Evolutionary conservation across 2,797 vertebrate species (phyloP).

Genomic region (Acanthopagrus latus): DNA sequence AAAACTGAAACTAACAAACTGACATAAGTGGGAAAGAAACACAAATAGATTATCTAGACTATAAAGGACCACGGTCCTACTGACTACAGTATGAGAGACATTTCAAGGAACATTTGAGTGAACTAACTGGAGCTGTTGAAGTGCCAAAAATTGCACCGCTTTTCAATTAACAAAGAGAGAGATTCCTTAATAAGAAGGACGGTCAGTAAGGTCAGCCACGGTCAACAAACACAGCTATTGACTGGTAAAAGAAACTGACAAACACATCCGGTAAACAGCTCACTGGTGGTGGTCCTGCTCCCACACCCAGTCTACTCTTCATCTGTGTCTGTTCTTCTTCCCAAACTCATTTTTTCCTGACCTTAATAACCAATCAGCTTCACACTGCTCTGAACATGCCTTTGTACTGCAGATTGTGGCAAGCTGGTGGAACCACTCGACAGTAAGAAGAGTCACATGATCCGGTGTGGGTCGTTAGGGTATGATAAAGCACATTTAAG

Average conservation of each 20-base stretch:
- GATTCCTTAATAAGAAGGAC: not conserved
- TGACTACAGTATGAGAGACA: not conserved
- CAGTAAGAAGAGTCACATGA: constrained; percentile 45
- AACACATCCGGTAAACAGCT: not conserved
- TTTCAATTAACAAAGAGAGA: not conserved
- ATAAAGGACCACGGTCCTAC: not conserved
- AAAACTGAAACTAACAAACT: constrained; percentile 7
- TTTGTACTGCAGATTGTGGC: constrained; percentile 22
- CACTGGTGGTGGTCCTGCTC: constrained; percentile 2
- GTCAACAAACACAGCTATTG: constrained; percentile 14
- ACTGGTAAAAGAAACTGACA: not conserved
- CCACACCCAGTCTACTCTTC: constrained; percentile 1
- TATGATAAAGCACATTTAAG: constrained; percentile 24
- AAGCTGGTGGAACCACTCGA: constrained; percentile 31
- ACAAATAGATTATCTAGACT: not conserved
- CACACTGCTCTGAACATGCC: constrained; percentile 16
- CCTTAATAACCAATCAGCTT: constrained; percentile 43
- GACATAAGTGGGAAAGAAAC: not conserved
- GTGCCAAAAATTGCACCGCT: not conserved
- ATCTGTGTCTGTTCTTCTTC: constrained; percentile 2
- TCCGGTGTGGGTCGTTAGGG: constrained; percentile 8
- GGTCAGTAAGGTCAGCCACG: constrained; percentile 11
- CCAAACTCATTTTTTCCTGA: constrained; percentile 32
- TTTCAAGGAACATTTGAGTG: not conserved
- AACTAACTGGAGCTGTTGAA: not conserved